A percentile compares a stretch with the other conserved stretches of the same genome.
These are phyloP conservation scores for Pyrocephalus nanus DNA, from an alignment of 2,797 vertebrate genomes.

Conservation along the genomic window DNA sequence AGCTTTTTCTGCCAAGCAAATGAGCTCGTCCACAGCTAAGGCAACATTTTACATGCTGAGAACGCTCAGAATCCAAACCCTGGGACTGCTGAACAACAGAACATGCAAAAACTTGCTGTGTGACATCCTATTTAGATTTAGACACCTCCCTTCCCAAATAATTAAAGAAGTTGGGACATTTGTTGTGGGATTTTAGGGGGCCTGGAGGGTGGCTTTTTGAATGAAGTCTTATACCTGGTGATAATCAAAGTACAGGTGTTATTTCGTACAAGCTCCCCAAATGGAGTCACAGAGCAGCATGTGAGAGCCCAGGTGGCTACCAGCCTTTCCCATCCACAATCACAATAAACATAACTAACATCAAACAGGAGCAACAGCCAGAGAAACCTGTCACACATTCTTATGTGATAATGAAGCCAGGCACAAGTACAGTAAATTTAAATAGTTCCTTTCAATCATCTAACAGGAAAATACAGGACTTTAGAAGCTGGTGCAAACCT, in stretches of 20 bases:
- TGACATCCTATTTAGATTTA: neutral
- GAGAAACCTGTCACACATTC: neutral
- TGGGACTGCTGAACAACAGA: neutral
- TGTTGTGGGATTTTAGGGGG: neutral
- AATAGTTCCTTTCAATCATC: conserved; percentile 20
- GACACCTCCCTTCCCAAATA: neutral
- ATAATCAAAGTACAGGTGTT: neutral
- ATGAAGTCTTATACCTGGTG: neutral
- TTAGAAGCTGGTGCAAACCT: conserved; percentile 1
- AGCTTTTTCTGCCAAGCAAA: neutral
- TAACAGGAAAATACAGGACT: conserved; percentile 5
- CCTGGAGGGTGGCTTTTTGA: fast-evolving
- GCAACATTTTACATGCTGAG: neutral
- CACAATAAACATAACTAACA: neutral
- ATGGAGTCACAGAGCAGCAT: neutral
- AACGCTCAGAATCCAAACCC: neutral
- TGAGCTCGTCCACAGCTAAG: neutral
- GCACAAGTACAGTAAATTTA: neutral
- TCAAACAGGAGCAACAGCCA: neutral
- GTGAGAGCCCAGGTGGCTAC: neutral
- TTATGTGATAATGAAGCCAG: neutral
- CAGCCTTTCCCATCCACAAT: neutral
- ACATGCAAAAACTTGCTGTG: fast-evolving
- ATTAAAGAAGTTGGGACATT: neutral
- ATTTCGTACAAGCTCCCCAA: neutral